Evolutionary conservation across 1,140 invertebrate genomes (phyloP), one percentile per base, ranked within the genome.

Genomic region (Teleopsis dalmanni): DNA sequence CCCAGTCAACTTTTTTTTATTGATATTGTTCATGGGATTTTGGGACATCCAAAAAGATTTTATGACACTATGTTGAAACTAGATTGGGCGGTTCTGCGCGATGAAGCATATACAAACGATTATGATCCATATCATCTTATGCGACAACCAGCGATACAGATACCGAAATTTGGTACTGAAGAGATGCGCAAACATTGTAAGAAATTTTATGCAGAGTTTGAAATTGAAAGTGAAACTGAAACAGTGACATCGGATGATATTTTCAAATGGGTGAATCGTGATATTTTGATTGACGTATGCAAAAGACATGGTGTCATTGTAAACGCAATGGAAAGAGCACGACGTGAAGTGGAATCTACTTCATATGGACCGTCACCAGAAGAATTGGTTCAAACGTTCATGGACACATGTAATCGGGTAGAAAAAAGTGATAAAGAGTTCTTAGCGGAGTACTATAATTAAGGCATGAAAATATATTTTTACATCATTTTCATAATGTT

Each of bases 91-190:
- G 44, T 54, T 0, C 54, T 66, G 18, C 57, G 65, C 6, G 51
- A 43, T n/a, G 49, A 51, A 3, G 59, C 61, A 42, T 69, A 50
- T 37, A 58, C 59, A 0, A 10, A 21, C 2, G 16, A 41, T 1
- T 54, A 63, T 38, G 65, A 69, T 56, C 65, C 65, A 0, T 66
- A 57, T 48, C 51, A 56, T 13, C 52, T 69, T 7, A 18, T 66
- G 6, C 42, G 57, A 0, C 61, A 69, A 33, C 63, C 65, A 0
- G 41, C 48, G 31, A 31, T 69, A 21, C 21, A 50, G 11, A 56
- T 69, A 26, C 65, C 65, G 0, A 50, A 49, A 4, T 44, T 63
- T 6, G 51, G 58, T 25, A 58, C 50, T 6, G 25, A 45, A 6
- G 55, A 50, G 27, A 31, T 41, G 14, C 27, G 42, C 13, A 48